phyloP scores from a whole-genome alignment of 2,113 vertebrate genomes.

The Kobus ellipsiprymnus region DNA sequence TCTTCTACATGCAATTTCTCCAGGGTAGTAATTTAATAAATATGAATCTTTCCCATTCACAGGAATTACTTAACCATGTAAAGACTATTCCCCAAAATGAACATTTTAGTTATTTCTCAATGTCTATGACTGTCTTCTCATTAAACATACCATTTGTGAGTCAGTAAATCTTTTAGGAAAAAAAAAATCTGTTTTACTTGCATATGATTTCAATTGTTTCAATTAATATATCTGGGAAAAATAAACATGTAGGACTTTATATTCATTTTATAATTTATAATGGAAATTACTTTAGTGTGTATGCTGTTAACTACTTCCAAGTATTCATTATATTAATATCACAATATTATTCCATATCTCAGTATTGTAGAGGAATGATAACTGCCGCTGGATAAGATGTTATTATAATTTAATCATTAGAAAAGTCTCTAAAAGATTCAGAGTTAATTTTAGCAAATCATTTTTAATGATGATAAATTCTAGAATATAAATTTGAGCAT shows the following conservation, averaged over 20 bases:
- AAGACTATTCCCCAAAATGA: background rate
- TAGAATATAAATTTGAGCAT: background rate
- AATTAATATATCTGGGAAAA: background rate
- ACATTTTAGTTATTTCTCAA: background rate
- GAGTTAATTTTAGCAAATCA: background rate
- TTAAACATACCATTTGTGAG: background rate
- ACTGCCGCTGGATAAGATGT: background rate
- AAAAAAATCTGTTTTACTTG: background rate
- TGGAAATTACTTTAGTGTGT: background rate
- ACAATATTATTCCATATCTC: background rate
- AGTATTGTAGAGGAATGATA: background rate
- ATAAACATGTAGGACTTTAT: background rate
- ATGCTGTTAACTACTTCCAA: background rate
- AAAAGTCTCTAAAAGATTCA: background rate
- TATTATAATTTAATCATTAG: background rate
- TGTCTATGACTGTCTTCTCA: background rate
- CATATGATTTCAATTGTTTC: background rate
- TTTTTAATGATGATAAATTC: background rate
- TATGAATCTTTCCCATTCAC: background rate
- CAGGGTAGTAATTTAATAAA: background rate
- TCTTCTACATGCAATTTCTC: background rate
- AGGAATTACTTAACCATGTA: background rate
- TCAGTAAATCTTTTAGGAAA: background rate
- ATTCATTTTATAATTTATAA: background rate
- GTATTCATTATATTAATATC: background rate